Base-by-base conservation (phyloP, 2,113 vertebrate species). In the Scophthalmus maximus region DNA sequence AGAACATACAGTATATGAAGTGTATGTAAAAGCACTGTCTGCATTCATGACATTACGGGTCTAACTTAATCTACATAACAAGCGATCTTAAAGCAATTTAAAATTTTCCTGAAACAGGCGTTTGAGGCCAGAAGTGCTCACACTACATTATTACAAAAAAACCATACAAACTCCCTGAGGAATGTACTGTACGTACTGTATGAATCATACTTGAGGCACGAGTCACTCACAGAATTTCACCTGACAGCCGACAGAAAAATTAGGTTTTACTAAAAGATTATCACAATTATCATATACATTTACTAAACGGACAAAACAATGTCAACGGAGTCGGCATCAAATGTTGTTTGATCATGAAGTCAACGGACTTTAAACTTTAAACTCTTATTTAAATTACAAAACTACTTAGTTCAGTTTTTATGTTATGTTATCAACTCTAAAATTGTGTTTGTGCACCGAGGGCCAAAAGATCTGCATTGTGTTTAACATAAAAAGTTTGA, bases 21-120 rank as follows among this genome's bases (percentile, higher is more conserved):
- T 76, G 66, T 65, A 73, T 65, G 50, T 63, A 61, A 72, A 80
- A 64, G 23, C 25, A 72, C 23, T 62, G 50, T 53, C 22, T 82
- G 64, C 40, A 72, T 36, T 82, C 42, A 26, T 72, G 47, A 72
- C 22, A 79, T 67, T 74, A 62, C 36, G 63, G 78, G 53, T 5
- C 63, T 50, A 51, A 72, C 56, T 36, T 79, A 30, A 71, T 80
- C 60, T 60, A 32, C 25, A 65, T 62, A 73, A 74, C 61, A 71
- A n/a, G 69, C 57, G 71, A 55, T 56, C 32, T 67, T 44, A 60
- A 64, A 76, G 32, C 42, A 32, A 65, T 85, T 72, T 68, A 30
- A 32, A 62, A 42, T 76, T 42, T 75, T 63, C 44, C 26, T 61
- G 38, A 76, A 66, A 64, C 29, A 26, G n/a, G 10, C 25, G 26